Conservation (phyloP, 2,888 invertebrate species). For the Hirtodrosophila duncani region DNA sequence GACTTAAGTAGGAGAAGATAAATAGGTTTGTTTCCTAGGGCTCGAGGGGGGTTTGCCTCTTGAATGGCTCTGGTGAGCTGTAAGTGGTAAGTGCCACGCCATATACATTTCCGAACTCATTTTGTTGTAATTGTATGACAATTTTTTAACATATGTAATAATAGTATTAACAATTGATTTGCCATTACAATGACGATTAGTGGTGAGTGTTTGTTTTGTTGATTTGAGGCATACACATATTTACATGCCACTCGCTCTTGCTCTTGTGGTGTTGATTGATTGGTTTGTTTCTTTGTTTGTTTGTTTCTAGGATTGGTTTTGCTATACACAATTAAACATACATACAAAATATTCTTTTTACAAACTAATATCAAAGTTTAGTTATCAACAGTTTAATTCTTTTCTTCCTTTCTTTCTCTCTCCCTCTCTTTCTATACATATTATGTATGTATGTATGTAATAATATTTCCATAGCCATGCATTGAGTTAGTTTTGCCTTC, state of each 20-base stretch:
- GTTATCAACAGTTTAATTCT: conserved; percentile 76
- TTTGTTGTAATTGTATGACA: too few species aligned
- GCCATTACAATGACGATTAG: too few species aligned
- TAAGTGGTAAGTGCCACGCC: too few species aligned
- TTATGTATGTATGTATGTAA: conserved; percentile 11
- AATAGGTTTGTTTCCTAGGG: conserved; percentile 7
- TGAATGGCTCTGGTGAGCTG: too few species aligned
- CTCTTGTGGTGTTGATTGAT: neutral
- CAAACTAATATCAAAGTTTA: conserved; percentile 77
- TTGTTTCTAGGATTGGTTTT: conserved; percentile 20
- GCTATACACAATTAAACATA: conserved; percentile 58
- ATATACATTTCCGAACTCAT: too few species aligned
- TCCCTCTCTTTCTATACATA: conserved; percentile 34
- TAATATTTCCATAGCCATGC: conserved; percentile 13
- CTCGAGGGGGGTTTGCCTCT: neutral
- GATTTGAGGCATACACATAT: conserved; percentile 2
- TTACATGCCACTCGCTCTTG: neutral
- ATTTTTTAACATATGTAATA: too few species aligned
- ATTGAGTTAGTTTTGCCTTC: conserved; percentile 22
- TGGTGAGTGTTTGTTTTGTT: neutral
- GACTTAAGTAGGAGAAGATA: conserved; percentile 1
- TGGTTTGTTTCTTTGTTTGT: neutral
- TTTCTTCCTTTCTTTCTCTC: conserved; percentile 58
- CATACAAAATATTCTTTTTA: conserved; percentile 64
- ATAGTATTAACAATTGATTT: too few species aligned